Evolutionary conservation across 2,113 vertebrate genomes (phyloP).

Genomic region (Macquaria ambigua): DNA sequence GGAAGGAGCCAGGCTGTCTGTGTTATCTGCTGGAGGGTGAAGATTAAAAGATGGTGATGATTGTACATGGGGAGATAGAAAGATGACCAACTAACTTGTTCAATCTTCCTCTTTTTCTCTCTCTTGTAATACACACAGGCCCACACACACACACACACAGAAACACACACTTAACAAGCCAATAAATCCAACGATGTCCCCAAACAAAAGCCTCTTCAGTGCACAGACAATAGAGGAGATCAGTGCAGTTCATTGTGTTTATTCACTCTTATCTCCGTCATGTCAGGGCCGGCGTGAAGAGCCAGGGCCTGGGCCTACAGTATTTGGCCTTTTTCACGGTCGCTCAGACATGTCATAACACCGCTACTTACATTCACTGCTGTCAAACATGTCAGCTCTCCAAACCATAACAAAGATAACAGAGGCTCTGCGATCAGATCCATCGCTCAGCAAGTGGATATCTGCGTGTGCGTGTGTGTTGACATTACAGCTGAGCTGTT

Average conservation of each 20-base stretch:
- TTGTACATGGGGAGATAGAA: conserved; percentile 60
- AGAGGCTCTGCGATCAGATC: conserved; percentile 72
- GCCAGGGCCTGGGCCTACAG: conserved; percentile 50
- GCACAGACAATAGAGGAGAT: conserved; percentile 69
- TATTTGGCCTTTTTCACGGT: conserved; percentile 73
- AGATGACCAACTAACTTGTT: conserved; percentile 69
- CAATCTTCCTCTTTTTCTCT: conserved; percentile 21
- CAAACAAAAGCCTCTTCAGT: conserved; percentile 72
- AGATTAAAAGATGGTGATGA: conserved; percentile 77
- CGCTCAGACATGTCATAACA: conserved; percentile 84
- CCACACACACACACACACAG: conserved; percentile 6
- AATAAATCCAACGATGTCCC: conserved; percentile 62
- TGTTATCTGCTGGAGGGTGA: conserved; percentile 75
- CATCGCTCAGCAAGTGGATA: conserved; percentile 67
- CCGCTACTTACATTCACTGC: conserved; percentile 77
- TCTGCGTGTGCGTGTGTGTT: conserved; percentile 65
- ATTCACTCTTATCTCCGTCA: conserved; percentile 76
- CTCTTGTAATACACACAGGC: conserved; percentile 12
- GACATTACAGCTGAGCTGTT: conserved; percentile 79
- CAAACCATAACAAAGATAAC: conserved; percentile 83
- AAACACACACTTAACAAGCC: conserved; percentile 47
- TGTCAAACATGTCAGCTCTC: conserved; percentile 82
- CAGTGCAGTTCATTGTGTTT: conserved; percentile 71
- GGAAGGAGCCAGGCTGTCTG: conserved; percentile 80
- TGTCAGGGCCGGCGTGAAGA: conserved; percentile 68